Evolutionary conservation across 2,113 vertebrate species (phyloP).

Genomic region (Pteropus alecto): DNA sequence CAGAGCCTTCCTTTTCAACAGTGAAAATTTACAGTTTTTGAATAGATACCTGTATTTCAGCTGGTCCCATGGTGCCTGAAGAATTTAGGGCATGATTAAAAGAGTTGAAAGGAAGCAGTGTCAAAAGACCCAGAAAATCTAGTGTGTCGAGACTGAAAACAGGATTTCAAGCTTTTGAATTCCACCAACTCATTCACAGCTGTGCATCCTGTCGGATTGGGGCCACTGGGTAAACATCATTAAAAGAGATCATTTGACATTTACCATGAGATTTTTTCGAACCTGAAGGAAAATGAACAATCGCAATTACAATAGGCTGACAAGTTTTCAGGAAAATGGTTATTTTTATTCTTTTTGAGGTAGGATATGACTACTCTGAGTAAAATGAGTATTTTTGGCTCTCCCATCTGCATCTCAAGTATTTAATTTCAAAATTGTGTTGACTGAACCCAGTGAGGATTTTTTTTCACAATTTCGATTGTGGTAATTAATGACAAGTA

Average conservation of each 20-base stretch:
- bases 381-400: background rate
- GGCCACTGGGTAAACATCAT: background rate
- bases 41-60: slow-evolving; percentile 42
- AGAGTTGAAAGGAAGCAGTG: slow-evolving; percentile 34
- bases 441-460: background rate
- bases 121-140: slow-evolving; percentile 30
- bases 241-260: background rate
- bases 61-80: background rate
- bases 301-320: background rate
- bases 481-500: slow-evolving; percentile 79
- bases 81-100: slow-evolving; percentile 38
- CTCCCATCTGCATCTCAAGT: background rate
- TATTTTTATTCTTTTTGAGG: background rate
- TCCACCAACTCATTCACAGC: background rate
- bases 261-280: background rate
- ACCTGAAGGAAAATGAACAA: background rate
- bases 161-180: slow-evolving; percentile 39
- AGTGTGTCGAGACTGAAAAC: slow-evolving; percentile 31
- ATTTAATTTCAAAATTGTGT: background rate
- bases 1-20: background rate
- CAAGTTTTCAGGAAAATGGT: slow-evolving; percentile 14
- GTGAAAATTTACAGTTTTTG: slow-evolving; percentile 22
- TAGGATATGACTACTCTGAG: background rate
- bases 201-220: background rate
- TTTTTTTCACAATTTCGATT: slow-evolving; percentile 75